A percentile compares a stretch with the other conserved stretches of the same genome.
phyloP scores from a whole-genome alignment of 2,888 invertebrate species.

The Onthophagus sagittarius region DNA sequence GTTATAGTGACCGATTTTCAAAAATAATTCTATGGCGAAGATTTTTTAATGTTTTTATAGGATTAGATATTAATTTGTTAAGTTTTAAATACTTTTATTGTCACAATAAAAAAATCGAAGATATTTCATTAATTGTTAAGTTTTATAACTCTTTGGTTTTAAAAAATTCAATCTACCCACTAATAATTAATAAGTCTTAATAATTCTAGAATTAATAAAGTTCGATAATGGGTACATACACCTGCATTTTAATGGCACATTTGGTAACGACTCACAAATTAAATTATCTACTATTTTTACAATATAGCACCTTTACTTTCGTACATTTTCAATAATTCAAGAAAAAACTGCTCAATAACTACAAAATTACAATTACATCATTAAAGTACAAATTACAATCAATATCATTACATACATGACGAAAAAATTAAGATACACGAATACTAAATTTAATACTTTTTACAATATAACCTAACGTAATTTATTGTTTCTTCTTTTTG shows the following conservation, averaged over 20 bases:
- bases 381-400: not conserved
- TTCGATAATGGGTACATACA: slow-evolving; percentile 21
- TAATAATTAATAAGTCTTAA: slow-evolving; percentile 4
- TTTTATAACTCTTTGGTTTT: slow-evolving; percentile 25
- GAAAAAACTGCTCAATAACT: slow-evolving; percentile 9
- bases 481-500: slow-evolving; percentile 37
- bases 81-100: slow-evolving; percentile 12
- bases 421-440: slow-evolving; percentile 10
- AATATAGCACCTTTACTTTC: slow-evolving; percentile 5
- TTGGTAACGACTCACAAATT: slow-evolving; percentile 25
- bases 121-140: not conserved
- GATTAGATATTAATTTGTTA: slow-evolving; percentile 2
- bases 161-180: slow-evolving; percentile 10
- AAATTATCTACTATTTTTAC: not conserved
- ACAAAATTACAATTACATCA: not conserved
- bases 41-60: not conserved
- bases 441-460: not conserved
- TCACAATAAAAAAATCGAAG: slow-evolving; percentile 6
- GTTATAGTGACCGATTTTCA: not conserved
- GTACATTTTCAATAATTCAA: slow-evolving; percentile 12
- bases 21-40: not conserved
- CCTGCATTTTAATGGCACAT: slow-evolving; percentile 28
- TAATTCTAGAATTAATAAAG: slow-evolving; percentile 14
- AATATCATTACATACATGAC: slow-evolving; percentile 1
- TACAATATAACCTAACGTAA: no score